Evolutionary conservation across 1,140 invertebrate species (phyloP), one percentile per base, ranked within the genome.

Genomic region (Drosophila neocordata): DNA sequence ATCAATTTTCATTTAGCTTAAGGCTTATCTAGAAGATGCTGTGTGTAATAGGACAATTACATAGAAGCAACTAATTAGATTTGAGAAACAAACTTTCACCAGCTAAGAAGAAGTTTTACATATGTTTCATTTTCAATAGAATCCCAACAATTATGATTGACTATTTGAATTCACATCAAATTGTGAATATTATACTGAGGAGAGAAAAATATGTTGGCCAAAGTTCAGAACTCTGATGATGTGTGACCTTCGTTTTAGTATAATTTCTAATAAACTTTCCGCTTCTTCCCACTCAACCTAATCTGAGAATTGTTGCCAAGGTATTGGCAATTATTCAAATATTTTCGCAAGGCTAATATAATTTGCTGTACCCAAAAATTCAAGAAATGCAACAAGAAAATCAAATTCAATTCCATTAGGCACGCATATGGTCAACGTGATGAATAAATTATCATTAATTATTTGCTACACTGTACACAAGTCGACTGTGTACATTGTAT

Each of bases 401-500:
- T 6, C 27, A 31, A 31, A 64, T 69, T 74, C 72, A 74, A 75
- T 53, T 58, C 60, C 61, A 53, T 68, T 51, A 27, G 67, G n/a
- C 78, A 82, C 82, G 82, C 83, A 87, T 75, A 52, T 44, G 41
- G 13, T 15, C 61, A 27, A 34, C 70, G 35, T 64, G 60, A 65
- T 73, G 83, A 77, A 85, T 85, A 87, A 82, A 82, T 85, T 85
- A 85, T 82, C 78, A 82, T 82, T 82, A 87, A 82, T 79, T 74
- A 77, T 82, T 75, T 63, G 57, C 61, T 62, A 24, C 22, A 4
- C 22, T 24, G 2, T 24, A 24, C 22, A 1, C 22, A n/a, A n/a
- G n/a, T n/a, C n/a, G n/a, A n/a, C n/a, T n/a, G 22, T 24, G 22
- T n/a, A n/a, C n/a, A n/a, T 24, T 24, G 22, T 24, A 24, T 24